Percentiles rank a stretch among this genome's conserved stretches.
phyloP scores from a whole-genome alignment of 2,113 vertebrate genomes.

The Aspiorhynchus laticeps region DNA sequence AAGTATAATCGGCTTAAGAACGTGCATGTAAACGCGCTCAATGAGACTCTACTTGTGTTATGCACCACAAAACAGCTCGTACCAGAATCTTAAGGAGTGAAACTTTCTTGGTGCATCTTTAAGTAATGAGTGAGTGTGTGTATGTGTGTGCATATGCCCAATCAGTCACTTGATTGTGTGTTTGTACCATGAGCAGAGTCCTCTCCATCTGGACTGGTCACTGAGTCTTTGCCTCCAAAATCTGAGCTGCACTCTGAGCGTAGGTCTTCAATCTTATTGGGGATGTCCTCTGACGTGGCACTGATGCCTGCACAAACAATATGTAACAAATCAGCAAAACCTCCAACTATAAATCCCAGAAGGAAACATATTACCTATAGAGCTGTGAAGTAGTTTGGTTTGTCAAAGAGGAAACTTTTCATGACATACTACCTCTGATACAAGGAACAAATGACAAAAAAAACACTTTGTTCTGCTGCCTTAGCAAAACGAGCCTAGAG shows the following conservation, averaged over 20 bases:
- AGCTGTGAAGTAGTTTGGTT: neutral
- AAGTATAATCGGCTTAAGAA: no score
- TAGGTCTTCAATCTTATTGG: constrained; percentile 97
- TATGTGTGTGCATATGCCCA: neutral
- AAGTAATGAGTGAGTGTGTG: neutral
- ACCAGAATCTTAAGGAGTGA: no score
- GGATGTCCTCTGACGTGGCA: constrained; percentile 98
- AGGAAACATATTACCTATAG: neutral
- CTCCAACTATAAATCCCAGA: constrained; percentile 12
- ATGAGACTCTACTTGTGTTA: neutral
- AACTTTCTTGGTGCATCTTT: neutral
- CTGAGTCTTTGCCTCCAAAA: constrained; percentile 98
- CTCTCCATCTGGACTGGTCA: constrained; percentile 97
- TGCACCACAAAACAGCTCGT: no score
- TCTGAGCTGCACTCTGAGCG: constrained; percentile 98
- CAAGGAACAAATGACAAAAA: neutral
- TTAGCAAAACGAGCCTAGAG: neutral
- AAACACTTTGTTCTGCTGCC: constrained; percentile 2
- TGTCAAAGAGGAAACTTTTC: constrained; percentile 11
- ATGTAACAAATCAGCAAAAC: constrained; percentile 23
- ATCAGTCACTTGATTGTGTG: neutral
- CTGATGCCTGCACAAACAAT: constrained; percentile 83
- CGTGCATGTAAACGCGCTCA: no score
- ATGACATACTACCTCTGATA: constrained; percentile 18
- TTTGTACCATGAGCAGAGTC: constrained; percentile 91